A percentile compares a stretch with the other conserved stretches of the same genome.
phyloP scores from a whole-genome alignment of 2,888 invertebrate species.

The Nesidiocoris tenuis region DNA sequence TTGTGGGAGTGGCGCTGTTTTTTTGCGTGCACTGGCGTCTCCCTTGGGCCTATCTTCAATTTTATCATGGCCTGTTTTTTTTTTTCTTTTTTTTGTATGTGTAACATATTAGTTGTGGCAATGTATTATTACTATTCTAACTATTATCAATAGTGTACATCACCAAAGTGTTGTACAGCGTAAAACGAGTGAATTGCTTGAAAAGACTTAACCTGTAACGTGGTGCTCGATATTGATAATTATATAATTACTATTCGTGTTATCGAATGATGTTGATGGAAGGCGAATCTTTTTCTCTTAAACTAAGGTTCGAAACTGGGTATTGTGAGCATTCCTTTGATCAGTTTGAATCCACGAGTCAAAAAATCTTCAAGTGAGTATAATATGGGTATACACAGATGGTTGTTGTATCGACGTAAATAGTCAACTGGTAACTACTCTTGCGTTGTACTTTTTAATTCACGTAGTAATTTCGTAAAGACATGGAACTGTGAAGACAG shows the following conservation, averaged over 20 bases:
- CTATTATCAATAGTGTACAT: neutral
- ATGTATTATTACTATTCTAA: neutral
- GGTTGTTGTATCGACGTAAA: no score
- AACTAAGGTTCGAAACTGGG: no score
- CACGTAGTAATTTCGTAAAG: no score
- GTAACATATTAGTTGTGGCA: neutral
- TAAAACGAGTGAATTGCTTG: neutral
- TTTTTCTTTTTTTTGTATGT: neutral
- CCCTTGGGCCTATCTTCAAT: neutral
- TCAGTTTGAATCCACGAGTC: no score
- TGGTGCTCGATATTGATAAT: neutral
- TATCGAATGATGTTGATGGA: no score
- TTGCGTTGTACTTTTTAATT: no score
- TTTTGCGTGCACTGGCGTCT: neutral
- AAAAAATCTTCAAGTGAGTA: no score
- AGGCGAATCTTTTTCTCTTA: no score
- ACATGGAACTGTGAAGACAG: no score
- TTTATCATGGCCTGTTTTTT: neutral
- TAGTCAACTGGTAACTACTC: no score
- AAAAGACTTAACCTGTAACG: neutral
- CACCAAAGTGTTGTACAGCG: conserved; percentile 1
- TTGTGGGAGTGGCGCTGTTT: neutral
- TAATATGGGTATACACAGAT: no score
- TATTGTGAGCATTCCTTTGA: no score
- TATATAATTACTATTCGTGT: neutral